Evolutionary conservation across 2,113 vertebrate genomes (phyloP), one percentile per base, ranked within the genome.

Genomic region (Mobula hypostoma): DNA sequence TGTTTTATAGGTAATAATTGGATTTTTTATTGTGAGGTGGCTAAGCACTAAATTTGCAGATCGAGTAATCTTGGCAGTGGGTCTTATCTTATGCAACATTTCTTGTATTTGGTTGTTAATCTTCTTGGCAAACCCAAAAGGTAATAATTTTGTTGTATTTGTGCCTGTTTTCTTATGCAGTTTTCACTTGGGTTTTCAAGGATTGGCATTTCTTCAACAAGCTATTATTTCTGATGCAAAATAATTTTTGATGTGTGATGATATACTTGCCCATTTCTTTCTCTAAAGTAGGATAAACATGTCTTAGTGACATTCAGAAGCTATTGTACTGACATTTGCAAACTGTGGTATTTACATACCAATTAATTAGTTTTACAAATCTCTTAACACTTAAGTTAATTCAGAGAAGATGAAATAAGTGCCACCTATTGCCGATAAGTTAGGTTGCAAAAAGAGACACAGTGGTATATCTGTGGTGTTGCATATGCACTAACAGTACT

Each of bases 81-180:
- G 97, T n/a, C 95, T 98, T 90, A 74, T 95, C 95, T 96, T 98
- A 95, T 97, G 97, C 95, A 97, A 97, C 93, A 95, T 98, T 94
- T 97, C 97, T 93, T 96, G 96, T 2, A 94, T 97, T 92, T 98
- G 98, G 98, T 97, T 97, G 95, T 95, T 98, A 94, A 95, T 98
- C 94, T 98, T 98, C 95, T 94, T 98, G 94, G 95, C 96, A 14
- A 96, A 96, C 36, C 97, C 98, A 0, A 94, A 95, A 95, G 98
- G 97, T 98, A 94, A 95, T 96, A n/a, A 94, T 88, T 91, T 4
- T 90, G 61, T 66, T 90, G 14, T 63, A 32, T 90, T 19, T 90
- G 61, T 32, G 29, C 63, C 61, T 68, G 19, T 66, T 90, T 90
- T 87, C 7, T 85, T 66, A 32, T 61, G 17, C 63, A 29, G 29